phyloP scores from a whole-genome alignment of 2,888 invertebrate species.

The Hypsopygia costalis region DNA sequence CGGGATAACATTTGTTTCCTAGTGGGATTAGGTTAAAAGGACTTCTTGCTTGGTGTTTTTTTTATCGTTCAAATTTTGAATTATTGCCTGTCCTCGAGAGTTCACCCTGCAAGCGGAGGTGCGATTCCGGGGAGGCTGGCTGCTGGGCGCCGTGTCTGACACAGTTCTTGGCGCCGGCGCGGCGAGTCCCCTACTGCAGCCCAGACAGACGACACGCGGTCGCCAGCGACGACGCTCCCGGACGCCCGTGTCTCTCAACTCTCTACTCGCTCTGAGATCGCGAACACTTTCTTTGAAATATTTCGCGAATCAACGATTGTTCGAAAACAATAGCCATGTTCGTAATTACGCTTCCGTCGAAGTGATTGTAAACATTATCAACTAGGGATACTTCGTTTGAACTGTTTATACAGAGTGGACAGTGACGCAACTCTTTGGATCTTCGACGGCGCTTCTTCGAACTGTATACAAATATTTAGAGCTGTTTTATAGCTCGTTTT shows the following conservation, averaged over 20 bases:
- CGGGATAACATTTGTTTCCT: too few species aligned
- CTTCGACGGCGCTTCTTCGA: constrained; percentile 1
- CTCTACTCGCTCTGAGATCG: constrained; percentile 23
- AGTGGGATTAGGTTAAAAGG: too few species aligned
- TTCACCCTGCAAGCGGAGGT: constrained; percentile 30
- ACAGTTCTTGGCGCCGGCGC: constrained; percentile 79
- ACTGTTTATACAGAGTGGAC: constrained; percentile 14
- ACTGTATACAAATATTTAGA: constrained; percentile 15
- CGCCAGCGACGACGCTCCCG: constrained; percentile 58
- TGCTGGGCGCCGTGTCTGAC: constrained; percentile 65
- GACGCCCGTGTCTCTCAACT: constrained; percentile 32
- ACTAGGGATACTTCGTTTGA: neutral
- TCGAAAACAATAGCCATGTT: constrained; percentile 54
- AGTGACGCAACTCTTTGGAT: constrained; percentile 16
- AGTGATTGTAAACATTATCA: constrained; percentile 48
- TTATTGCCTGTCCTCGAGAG: too few species aligned
- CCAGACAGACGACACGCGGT: constrained; percentile 74
- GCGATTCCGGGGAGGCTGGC: constrained; percentile 50
- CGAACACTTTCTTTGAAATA: constrained; percentile 27
- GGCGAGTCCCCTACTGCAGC: constrained; percentile 55
- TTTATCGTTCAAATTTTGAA: too few species aligned
- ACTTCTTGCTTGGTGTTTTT: too few species aligned
- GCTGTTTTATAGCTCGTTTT: constrained; percentile 24
- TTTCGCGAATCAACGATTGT: constrained; percentile 43
- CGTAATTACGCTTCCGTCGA: constrained; percentile 52